phyloP scores from a whole-genome alignment of 2,113 vertebrate genomes.

The Strix uralensis region DNA sequence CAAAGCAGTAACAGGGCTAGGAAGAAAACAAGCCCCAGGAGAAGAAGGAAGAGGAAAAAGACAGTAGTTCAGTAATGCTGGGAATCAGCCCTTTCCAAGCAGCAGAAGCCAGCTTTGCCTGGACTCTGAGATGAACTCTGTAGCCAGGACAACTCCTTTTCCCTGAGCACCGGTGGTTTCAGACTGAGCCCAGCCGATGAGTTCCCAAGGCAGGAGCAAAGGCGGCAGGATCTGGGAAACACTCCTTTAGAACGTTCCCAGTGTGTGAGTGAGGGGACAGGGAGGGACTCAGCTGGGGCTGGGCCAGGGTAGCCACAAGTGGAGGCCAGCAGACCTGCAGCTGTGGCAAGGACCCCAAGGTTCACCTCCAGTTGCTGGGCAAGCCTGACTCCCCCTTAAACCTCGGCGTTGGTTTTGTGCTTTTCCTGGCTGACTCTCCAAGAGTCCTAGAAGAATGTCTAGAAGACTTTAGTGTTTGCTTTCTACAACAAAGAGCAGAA shows the following conservation, averaged over 20 bases:
- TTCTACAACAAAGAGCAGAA: not conserved
- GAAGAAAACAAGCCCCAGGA: not conserved
- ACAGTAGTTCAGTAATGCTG: not conserved
- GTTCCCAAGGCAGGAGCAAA: not conserved
- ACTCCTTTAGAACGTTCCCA: not conserved
- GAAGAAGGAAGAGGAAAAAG: not conserved
- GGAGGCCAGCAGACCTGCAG: not conserved
- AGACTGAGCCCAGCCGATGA: not conserved
- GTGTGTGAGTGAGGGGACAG: not conserved
- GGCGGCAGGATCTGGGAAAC: not conserved
- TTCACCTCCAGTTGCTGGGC: not conserved
- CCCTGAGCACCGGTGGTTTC: accelerated
- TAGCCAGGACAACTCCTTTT: not conserved
- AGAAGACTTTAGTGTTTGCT: not conserved
- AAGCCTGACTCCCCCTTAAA: not conserved
- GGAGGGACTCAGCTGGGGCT: not conserved
- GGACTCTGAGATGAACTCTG: not conserved
- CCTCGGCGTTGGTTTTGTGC: not conserved
- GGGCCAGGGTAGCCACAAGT: not conserved
- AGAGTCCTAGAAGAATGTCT: not conserved
- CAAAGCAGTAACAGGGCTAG: not conserved
- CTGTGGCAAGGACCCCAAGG: not conserved
- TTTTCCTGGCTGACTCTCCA: not conserved
- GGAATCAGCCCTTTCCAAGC: not conserved
- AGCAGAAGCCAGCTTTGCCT: not conserved